Base-by-base conservation (phyloP, 2,888 invertebrate genomes). In the Mesochorus sp. region DNA sequence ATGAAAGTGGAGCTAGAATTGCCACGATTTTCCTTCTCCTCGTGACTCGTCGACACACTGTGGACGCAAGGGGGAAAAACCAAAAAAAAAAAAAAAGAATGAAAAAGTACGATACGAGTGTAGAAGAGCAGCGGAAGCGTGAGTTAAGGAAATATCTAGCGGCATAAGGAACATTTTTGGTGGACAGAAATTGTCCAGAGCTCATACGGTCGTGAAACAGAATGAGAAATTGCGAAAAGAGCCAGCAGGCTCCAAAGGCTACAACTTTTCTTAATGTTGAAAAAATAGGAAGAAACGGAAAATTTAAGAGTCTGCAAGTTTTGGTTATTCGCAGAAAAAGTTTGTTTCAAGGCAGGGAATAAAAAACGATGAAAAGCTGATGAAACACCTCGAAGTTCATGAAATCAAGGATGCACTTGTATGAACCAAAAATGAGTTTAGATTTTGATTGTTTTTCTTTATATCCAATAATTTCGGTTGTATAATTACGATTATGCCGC, bases 191-290 rank as follows among this genome's bases (percentile, higher is more conserved):
- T 53, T 44, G 53, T 57, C 37, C 61, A 24, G 19, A 37, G 64
- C 61, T 59, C 31, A 53, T n/a, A n/a, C 3, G 31, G 53, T 61
- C 67, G 62, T 73, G 73, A 78, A 73, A 73, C 64, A 62, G 64
- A 73, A 78, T 78, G 73, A 73, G 68, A 70, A 68, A 78, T 74
- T 64, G 68, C 51, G 34, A 64, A 42, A 26, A 51, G 47, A 24
- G 12, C 26, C 42, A 14, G 62, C 17, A 26, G 28, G 17, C 49
- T 70, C 31, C 34, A 47, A 53, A n/a, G 67, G 37, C 61, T 53
- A 68, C 62, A 55, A 62, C 37, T 47, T 31, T 64, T 31, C 42
- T 67, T 37, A 39, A 47, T 49, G 53, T 37, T 21, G 37, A 59
- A 17, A 14, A 28, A 17, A 51, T 39, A 31, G 53, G 42, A 53